Conservation (phyloP, 1,140 invertebrate genomes). For the Drosophila athabasca region DNA sequence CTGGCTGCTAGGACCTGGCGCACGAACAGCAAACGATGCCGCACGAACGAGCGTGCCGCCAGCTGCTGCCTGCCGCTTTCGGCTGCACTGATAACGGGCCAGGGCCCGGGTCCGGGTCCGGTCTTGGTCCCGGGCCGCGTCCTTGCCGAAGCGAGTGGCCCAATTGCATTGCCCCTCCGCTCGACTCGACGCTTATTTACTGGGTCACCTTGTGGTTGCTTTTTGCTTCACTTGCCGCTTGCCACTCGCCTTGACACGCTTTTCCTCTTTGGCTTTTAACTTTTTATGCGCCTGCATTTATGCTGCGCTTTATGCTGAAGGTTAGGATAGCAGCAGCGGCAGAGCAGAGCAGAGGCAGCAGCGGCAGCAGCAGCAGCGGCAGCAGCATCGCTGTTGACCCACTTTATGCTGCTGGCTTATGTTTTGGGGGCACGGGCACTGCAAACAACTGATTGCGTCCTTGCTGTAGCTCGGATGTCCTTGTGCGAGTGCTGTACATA, state of each 20-base stretch:
- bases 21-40: constrained; percentile 58
- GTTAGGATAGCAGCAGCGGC: constrained; percentile 51
- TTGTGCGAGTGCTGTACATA: constrained; percentile 50
- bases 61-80: constrained; percentile 27
- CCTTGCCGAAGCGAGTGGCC: constrained; percentile 38
- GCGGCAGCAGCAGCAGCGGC: constrained; percentile 20
- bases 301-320: constrained; percentile 77
- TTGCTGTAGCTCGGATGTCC: constrained; percentile 49
- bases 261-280: constrained; percentile 33
- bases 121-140: constrained; percentile 23
- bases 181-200: constrained; percentile 53
- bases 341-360: constrained; percentile 7
- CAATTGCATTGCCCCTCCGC: constrained; percentile 13
- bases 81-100: constrained; percentile 69
- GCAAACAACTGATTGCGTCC: constrained; percentile 58
- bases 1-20: constrained; percentile 25
- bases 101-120: constrained; percentile 17
- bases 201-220: constrained; percentile 67
- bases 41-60: constrained; percentile 39
- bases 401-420: constrained; percentile 6
- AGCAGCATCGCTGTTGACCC: constrained; percentile 62
- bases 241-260: constrained; percentile 70
- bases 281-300: constrained; percentile 71
- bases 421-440: constrained; percentile 33
- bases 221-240: constrained; percentile 16